Evolutionary conservation across 2,113 vertebrate species (phyloP).

Genomic region (Xiphophorus maculatus): DNA sequence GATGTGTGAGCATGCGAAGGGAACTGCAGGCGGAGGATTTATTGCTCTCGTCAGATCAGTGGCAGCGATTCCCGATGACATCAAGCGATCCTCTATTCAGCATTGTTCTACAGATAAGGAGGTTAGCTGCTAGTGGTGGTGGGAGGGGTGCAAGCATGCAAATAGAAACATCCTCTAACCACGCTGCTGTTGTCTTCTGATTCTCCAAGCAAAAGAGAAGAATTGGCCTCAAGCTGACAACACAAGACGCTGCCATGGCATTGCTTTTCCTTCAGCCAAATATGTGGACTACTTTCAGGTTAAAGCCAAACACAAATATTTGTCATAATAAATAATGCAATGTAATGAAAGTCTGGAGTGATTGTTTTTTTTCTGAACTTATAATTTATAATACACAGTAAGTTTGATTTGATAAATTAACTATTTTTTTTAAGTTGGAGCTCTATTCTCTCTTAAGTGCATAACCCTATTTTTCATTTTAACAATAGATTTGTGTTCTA

Average conservation of each 20-base stretch:
- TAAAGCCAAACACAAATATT: neutral
- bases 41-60: constrained; percentile 56
- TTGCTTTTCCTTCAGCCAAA: neutral
- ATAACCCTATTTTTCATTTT: neutral
- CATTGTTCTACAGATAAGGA: constrained; percentile 62
- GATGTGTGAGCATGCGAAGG: constrained; percentile 29
- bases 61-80: constrained; percentile 60
- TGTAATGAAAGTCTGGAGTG: neutral
- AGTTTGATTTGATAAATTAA: no score
- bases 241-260: neutral
- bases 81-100: constrained; percentile 61
- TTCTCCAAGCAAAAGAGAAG: constrained; percentile 20
- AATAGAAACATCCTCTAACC: constrained; percentile 54
- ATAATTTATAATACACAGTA: no score
- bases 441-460: neutral
- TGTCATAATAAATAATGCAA: no score
- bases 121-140: constrained; percentile 24
- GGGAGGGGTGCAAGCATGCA: constrained; percentile 44
- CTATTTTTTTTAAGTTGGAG: neutral
- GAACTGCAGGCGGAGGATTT: constrained; percentile 47
- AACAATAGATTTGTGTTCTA: neutral
- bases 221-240: constrained; percentile 19
- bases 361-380: neutral
- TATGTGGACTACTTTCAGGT: neutral
- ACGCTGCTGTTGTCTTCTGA: constrained; percentile 20